phyloP scores from a whole-genome alignment of 92 coral and sea anemone genomes.

The Bergia puertoricense region DNA sequence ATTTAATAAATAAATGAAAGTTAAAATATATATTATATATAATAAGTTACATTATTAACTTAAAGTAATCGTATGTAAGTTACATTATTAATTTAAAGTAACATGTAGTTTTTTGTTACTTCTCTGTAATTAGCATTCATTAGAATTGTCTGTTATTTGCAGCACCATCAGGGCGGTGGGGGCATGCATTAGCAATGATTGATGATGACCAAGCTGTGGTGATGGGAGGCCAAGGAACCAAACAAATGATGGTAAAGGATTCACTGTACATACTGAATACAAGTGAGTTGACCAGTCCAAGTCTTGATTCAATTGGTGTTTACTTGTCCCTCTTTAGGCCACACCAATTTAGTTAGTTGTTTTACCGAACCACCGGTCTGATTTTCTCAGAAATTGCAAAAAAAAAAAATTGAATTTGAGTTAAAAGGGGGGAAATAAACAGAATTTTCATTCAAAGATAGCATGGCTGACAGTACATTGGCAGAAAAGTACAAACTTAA shows the following conservation, averaged over 20 bases:
- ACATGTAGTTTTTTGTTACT: not conserved
- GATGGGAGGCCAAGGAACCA: conserved; percentile 91
- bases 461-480: no score
- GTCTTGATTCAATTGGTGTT: not conserved
- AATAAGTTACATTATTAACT: no score
- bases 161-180: conserved; percentile 98
- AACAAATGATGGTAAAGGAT: conserved; percentile 88
- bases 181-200: conserved; percentile 74
- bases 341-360: no score
- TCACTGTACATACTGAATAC: conserved; percentile 71
- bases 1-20: no score
- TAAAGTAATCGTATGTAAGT: no score
- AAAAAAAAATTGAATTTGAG: no score
- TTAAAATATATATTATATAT: not conserved
- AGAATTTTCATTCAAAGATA: no score
- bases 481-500: no score
- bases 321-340: not conserved
- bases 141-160: not conserved
- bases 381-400: no score
- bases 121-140: not conserved
- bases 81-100: not conserved
- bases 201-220: conserved; percentile 63
- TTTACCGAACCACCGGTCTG: no score
- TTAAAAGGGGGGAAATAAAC: no score
- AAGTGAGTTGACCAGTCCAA: conserved; percentile 12